A percentile compares a stretch with the other conserved stretches of the same genome.
Conservation (phyloP, 1,140 invertebrate genomes). For the Heliconius nattereri region DNA sequence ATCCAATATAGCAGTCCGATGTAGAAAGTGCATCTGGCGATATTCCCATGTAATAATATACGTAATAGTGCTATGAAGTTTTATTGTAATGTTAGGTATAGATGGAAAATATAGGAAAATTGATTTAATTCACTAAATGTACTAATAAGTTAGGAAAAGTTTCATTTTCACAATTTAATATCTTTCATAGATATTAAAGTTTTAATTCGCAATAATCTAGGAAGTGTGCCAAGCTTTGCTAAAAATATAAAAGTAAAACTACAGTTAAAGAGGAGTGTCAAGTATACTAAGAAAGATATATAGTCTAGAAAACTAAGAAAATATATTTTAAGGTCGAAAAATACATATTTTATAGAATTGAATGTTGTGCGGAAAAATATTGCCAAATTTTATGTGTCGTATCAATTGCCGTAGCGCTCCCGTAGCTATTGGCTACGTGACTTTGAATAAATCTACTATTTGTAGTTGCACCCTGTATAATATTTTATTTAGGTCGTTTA, state of each 20-base stretch:
- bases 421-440: constrained; percentile 23
- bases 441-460: constrained; percentile 18
- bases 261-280: neutral
- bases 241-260: neutral
- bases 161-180: too few relatives aligned
- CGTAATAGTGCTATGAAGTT: neutral
- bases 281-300: too few relatives aligned
- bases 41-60: neutral
- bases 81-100: neutral
- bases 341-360: neutral
- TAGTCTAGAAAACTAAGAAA: neutral
- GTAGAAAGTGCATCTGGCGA: constrained; percentile 5
- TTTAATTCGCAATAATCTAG: too few relatives aligned
- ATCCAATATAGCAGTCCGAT: neutral
- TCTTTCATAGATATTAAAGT: too few relatives aligned
- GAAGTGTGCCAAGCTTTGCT: too few relatives aligned
- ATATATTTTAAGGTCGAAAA: neutral
- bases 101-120: too few relatives aligned
- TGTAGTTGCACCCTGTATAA: neutral
- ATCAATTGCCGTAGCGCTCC: constrained; percentile 4
- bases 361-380: neutral
- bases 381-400: constrained; percentile 7
- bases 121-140: too few relatives aligned
- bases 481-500: neutral
- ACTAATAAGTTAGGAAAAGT: too few relatives aligned